Evolutionary conservation across 2,113 vertebrate species (phyloP), one percentile per base, ranked within the genome.

Genomic region (Dolichallabes microphthalmus): DNA sequence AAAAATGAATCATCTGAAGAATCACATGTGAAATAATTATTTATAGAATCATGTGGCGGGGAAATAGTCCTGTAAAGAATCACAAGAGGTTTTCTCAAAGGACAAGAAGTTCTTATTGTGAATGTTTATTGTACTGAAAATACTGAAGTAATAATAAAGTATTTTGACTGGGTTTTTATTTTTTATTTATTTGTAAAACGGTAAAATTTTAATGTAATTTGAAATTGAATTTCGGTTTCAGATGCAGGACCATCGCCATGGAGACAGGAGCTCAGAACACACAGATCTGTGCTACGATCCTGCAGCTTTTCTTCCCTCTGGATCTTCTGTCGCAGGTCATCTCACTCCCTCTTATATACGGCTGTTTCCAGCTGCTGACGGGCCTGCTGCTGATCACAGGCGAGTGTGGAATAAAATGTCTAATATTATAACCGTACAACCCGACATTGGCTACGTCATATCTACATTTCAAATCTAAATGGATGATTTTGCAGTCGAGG

Each of bases 191-290:
- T 11, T 64, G 3, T 3, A 64, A 64, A 66, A 15, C 13, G 0
- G 27, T 66, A 15, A 66, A 12, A 30, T 66, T 66, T 66, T 6
- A 25, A 11, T n/a, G 11, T 12, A n/a, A 30, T 66, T 30, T 30
- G 30, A 17, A 66, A 66, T 5, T 30, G 27, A 69, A 35, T 58
- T 73, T 57, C 69, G 66, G 27, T 82, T 53, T 9, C 76, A 95
- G 94, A 63, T 95, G 93, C 87, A 90, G 94, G 85, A 95, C 94
- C 0, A 94, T 95, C 74, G 91, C 92, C 73, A 85, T 95, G 82
- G 94, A 95, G 88, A 94, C 93, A 0, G 94, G 94, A 60, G 90
- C 93, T 74, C 94, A 95, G 86, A 95, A 93, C 80, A 89, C 93
- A 12, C 93, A 94, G 74, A 86, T 94, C 88, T 94, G 93, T n/a